phyloP scores from a whole-genome alignment of 2,113 vertebrate genomes.

The Bagarius yarrelli region DNA sequence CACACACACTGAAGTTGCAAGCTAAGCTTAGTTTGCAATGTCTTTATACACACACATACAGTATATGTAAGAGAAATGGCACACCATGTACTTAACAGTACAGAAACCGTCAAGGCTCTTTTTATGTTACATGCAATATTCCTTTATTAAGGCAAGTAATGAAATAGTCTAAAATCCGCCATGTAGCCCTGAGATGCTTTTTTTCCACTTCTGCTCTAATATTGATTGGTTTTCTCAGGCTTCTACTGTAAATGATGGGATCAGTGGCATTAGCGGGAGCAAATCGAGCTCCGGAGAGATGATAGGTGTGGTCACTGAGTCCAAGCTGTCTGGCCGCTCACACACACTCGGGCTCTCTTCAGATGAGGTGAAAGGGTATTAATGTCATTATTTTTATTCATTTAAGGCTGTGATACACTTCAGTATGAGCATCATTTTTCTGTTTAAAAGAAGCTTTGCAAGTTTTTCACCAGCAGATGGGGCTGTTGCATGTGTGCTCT shows the following conservation, averaged over 20 bases:
- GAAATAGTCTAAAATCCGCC: neutral
- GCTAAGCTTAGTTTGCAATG: no score
- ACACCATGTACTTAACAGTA: no score
- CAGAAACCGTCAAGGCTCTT: neutral
- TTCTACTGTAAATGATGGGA: constrained; percentile 79
- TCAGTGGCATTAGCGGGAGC: constrained; percentile 90
- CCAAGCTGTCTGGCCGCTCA: constrained; percentile 75
- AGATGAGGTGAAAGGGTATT: constrained; percentile 81
- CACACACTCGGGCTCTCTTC: constrained; percentile 81
- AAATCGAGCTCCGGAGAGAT: constrained; percentile 90
- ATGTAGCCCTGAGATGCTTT: neutral
- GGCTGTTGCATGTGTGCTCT: neutral
- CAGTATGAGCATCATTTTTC: neutral
- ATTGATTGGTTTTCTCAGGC: constrained; percentile 69
- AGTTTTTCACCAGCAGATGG: constrained; percentile 26
- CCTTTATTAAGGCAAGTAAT: neutral
- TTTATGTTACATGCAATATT: neutral
- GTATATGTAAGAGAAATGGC: no score
- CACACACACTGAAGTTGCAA: no score
- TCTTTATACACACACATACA: no score
- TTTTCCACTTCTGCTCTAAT: neutral
- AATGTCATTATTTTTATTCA: neutral
- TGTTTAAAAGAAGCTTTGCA: neutral
- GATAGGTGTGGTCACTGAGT: constrained; percentile 79
- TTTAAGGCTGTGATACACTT: neutral